phyloP scores from a whole-genome alignment of 2,113 vertebrate species.

The Vanacampus margaritifer region DNA sequence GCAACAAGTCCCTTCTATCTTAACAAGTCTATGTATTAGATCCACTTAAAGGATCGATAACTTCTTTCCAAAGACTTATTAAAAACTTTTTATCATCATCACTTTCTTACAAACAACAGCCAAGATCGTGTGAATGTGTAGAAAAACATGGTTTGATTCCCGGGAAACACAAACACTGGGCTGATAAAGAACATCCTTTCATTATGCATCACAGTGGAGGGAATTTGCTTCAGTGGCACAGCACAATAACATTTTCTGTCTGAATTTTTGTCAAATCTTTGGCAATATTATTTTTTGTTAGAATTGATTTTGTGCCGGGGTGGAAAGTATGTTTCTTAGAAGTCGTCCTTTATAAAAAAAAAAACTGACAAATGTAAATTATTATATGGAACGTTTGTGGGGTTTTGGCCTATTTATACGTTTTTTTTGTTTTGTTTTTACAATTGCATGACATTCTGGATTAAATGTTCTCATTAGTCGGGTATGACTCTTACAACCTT shows the following conservation, averaged over 20 bases:
- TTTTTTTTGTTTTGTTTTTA: no score
- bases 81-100: slow-evolving; percentile 22
- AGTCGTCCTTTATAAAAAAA: neutral
- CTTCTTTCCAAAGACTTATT: slow-evolving; percentile 41
- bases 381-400: neutral
- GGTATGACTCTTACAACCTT: no score
- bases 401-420: neutral
- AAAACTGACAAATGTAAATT: neutral
- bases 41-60: slow-evolving; percentile 32
- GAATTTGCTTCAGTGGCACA: neutral
- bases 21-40: slow-evolving; percentile 11
- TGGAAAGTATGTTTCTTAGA: neutral
- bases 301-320: neutral
- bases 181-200: neutral
- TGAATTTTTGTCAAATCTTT: neutral
- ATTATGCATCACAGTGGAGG: neutral
- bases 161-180: neutral
- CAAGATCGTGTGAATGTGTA: neutral
- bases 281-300: neutral
- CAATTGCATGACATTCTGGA: neutral
- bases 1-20: slow-evolving; percentile 27
- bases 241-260: neutral
- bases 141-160: neutral
- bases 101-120: neutral
- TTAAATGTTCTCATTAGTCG: neutral